Percentiles rank a stretch among this genome's conserved stretches.
These are phyloP conservation scores for Aleadryas rufinucha DNA, from an alignment of 2,113 vertebrate species.

Conservation along the genomic window DNA sequence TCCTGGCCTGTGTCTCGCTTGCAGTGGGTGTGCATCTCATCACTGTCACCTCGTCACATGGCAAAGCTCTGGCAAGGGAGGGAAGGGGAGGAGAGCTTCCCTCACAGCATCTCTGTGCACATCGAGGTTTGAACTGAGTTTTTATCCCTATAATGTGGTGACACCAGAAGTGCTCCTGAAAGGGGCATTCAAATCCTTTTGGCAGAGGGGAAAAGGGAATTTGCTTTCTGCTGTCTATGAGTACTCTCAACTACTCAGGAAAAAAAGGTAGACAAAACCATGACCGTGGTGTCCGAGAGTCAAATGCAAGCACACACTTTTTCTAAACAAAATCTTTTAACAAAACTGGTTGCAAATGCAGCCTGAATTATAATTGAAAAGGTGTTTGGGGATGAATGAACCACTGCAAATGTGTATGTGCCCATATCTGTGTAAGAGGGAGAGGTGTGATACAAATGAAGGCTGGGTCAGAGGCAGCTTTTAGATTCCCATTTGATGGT, in stretches of 20 bases:
- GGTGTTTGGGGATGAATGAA: neutral
- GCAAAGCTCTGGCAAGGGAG: neutral
- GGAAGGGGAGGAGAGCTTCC: neutral
- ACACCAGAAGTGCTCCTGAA: neutral
- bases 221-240: neutral
- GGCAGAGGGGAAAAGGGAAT: neutral
- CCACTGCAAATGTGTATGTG: neutral
- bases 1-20: neutral
- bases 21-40: neutral
- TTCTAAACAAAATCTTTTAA: neutral
- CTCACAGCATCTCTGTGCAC: accelerated
- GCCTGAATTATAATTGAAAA: neutral
- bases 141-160: neutral
- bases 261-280: neutral
- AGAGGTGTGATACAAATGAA: neutral
- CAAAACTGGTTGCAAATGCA: neutral
- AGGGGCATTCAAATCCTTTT: neutral
- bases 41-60: accelerated
- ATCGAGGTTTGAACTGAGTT: accelerated
- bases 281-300: accelerated
- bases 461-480: neutral
- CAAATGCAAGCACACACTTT: neutral
- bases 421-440: neutral
- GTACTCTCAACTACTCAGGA: neutral
- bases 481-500: neutral